These are phyloP conservation scores for Lacerta bilineata DNA, from an alignment of 2,797 vertebrate species.

Conservation along the genomic window DNA sequence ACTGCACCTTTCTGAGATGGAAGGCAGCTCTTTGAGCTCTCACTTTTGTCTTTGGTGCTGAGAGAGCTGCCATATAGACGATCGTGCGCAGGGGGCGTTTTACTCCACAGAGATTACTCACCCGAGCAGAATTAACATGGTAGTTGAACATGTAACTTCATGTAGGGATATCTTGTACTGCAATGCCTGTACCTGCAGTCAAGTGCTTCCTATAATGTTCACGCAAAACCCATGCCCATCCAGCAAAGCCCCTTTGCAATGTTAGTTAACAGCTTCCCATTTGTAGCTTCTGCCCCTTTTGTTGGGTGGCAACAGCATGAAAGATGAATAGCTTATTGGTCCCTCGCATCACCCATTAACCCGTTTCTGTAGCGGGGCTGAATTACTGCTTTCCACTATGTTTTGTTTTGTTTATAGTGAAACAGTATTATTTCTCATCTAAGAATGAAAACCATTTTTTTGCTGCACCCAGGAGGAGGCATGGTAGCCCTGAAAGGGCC, in stretches of 20 bases:
- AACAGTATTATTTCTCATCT: not conserved
- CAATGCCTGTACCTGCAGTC: no score
- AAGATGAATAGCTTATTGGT: not conserved
- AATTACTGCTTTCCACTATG: not conserved
- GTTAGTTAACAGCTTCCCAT: conserved; percentile 6
- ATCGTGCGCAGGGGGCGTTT: no score
- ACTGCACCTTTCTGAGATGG: not conserved
- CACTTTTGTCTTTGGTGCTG: not conserved
- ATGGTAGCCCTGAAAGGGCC: no score
- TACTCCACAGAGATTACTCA: no score
- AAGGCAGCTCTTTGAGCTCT: not conserved
- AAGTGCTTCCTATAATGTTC: not conserved
- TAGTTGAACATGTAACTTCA: not conserved
- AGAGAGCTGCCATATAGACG: not conserved
- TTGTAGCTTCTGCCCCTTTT: not conserved
- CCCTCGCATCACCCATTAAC: no score
- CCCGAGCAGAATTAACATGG: not conserved
- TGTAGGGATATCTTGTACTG: not conserved
- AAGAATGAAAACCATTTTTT: not conserved
- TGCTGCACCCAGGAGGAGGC: not conserved
- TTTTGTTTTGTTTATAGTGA: not conserved
- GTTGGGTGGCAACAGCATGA: no score
- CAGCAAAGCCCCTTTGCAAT: not conserved
- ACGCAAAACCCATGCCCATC: not conserved
- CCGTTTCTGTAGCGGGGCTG: not conserved